Evolutionary conservation across 2,888 invertebrate species (phyloP), one percentile per base, ranked within the genome.

Genomic region (Thysanoteuthis rhombus): DNA sequence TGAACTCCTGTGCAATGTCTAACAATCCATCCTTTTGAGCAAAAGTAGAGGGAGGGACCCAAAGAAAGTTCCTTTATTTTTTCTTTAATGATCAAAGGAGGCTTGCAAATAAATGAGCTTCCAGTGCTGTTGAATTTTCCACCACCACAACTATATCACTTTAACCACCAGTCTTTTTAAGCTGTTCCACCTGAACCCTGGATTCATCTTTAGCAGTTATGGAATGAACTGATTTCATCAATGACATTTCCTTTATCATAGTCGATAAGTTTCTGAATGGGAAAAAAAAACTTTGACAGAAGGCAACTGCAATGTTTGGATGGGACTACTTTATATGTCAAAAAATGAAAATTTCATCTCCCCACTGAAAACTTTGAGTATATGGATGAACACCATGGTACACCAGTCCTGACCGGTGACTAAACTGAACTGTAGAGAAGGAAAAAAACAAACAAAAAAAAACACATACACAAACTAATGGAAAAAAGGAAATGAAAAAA

Each of bases 351-450:
- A n/a, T 16, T n/a, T 75, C 75, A n/a, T n/a, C n/a, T n/a, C 36
- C 75, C 75, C 75, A 75, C n/a, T 75, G 36, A 75, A n/a, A 75
- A 75, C 75, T 75, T 58, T n/a, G 36, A 75, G 36, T 75, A 75
- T 75, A 75, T 10, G n/a, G 36, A 75, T 75, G 75, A 75, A 75
- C 75, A 75, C 45, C 45, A 92, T 42, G 91, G 91, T 92, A 92
- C 91, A 92, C 91, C 91, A 92, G 91, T 45, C n/a, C 38, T 92
- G 91, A 92, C 91, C 91, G 91, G 91, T 92, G 91, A 92, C 91
- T 92, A n/a, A 75, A 75, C 19, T n/a, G 75, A 75, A 75, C 75
- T 75, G 75, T 75, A n/a, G 75, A 75, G 36, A 36, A 75, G 75
- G 75, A 75, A 36, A 75, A 36, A 58, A 58, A 32, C 28, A 58